A percentile compares a stretch with the other conserved stretches of the same genome.
Evolutionary conservation across 2,888 invertebrate species (phyloP).

Genomic region (Netelia melanura): DNA sequence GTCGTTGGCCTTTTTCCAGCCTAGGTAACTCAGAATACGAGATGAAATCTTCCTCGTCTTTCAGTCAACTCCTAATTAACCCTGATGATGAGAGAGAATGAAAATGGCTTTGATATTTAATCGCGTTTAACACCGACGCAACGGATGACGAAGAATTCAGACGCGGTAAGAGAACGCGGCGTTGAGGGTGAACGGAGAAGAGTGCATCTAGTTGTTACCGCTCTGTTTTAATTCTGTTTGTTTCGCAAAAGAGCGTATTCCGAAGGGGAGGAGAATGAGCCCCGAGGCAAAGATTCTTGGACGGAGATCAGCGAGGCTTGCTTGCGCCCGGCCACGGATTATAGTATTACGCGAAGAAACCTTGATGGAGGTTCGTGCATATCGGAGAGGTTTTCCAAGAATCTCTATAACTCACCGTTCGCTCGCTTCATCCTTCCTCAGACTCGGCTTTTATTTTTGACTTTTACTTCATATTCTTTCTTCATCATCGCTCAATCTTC

Average conservation of each 20-base stretch:
- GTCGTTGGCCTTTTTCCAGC: slow-evolving; percentile 17
- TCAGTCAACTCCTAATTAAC: slow-evolving; percentile 47
- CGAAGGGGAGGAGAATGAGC: slow-evolving; percentile 27
- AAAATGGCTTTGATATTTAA: slow-evolving; percentile 82
- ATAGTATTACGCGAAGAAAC: slow-evolving; percentile 65
- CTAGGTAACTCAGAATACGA: slow-evolving; percentile 11
- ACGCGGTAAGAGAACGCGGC: background rate
- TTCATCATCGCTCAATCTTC: slow-evolving; percentile 34
- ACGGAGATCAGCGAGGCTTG: slow-evolving; percentile 45
- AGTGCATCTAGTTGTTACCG: slow-evolving; percentile 51
- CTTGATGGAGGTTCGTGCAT: slow-evolving; percentile 52
- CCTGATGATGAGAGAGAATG: slow-evolving; percentile 63
- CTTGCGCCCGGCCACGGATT: slow-evolving; percentile 69
- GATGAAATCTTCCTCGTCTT: slow-evolving; percentile 35
- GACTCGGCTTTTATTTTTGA: background rate
- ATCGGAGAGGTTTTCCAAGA: slow-evolving; percentile 52
- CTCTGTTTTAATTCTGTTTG: slow-evolving; percentile 82
- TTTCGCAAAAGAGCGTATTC: slow-evolving; percentile 76
- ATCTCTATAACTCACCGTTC: slow-evolving; percentile 22
- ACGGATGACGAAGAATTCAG: slow-evolving; percentile 35
- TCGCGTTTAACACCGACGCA: slow-evolving; percentile 80
- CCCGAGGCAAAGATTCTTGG: slow-evolving; percentile 65
- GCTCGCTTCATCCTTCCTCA: background rate
- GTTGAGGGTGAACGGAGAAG: slow-evolving; percentile 59
- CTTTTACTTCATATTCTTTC: slow-evolving; percentile 1